Percentiles rank a stretch among this genome's conserved stretches.
phyloP scores from a whole-genome alignment of 2,888 invertebrate species.

The Apomyelois bistriatella region DNA sequence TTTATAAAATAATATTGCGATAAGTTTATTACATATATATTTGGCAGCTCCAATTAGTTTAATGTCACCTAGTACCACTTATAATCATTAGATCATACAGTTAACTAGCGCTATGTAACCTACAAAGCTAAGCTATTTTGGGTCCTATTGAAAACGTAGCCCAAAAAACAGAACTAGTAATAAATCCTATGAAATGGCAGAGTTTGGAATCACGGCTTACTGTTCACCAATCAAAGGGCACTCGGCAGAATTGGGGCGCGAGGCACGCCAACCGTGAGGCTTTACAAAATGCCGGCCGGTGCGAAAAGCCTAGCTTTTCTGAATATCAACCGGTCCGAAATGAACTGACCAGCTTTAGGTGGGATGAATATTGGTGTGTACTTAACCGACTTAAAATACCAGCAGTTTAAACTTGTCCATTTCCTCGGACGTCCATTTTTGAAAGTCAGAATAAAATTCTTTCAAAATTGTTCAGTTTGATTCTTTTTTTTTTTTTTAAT shows the following conservation, averaged over 20 bases:
- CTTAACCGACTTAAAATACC: background rate
- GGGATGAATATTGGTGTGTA: background rate
- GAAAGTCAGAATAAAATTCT: no score
- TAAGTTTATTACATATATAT: no score
- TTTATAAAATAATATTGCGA: no score
- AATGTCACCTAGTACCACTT: no score
- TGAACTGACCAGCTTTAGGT: background rate
- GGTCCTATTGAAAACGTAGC: background rate
- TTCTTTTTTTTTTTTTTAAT: no score
- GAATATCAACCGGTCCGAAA: background rate
- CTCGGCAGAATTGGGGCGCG: conserved; percentile 4
- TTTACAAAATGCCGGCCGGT: background rate
- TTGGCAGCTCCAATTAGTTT: no score
- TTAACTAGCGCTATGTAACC: no score
- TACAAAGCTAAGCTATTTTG: no score
- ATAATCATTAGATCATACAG: no score
- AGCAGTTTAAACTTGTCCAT: no score
- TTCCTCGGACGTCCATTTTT: no score
- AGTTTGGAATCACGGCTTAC: background rate
- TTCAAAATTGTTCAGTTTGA: no score
- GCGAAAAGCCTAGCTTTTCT: background rate
- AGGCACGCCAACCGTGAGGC: background rate
- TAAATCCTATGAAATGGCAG: background rate
- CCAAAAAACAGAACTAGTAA: background rate
- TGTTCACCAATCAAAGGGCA: conserved; percentile 5